Base-by-base conservation (phyloP, 2,797 vertebrate species). In the Tokudaia tokunoshimensis region DNA sequence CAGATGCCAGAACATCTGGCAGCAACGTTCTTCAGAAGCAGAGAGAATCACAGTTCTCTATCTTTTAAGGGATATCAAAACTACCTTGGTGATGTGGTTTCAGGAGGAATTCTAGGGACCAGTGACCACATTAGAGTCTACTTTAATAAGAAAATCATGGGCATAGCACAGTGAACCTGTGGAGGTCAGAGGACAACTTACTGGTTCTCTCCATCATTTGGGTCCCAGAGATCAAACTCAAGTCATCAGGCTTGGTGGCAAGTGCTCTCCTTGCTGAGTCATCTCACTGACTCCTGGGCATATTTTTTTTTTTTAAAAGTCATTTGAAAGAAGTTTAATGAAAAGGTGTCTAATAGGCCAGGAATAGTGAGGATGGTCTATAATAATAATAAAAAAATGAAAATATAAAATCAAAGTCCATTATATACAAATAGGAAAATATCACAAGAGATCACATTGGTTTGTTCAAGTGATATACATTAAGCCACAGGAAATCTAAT, bases 251-350 rank as follows among this genome's bases (percentile, higher is more conserved):
- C 11, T 52, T 37, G 22, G 47, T 72, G 34, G 34, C 22, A 87
- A 37, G n/a, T 29, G 29, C 67, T 13, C 8, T 74, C 17, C 13
- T n/a, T 72, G 50, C 85, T 41, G 37, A 29, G 67, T 55, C n/a
- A 26, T 74, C 24, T 26, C 22, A 11, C 14, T 55, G n/a, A 1
- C 10, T 19, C 41, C 6, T 24, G 47, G 12, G 34, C 20, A 24
- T 10, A 15, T 47, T 20, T 80, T 79, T 52, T 14, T 15, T 13
- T 61, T 61, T 61, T 61, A 3, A 85, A 91, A 92, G 50, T n/a
- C 72, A 37, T 74, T 91, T 94, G 84, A 55, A 94, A 80, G 63
- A 88, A 75, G 5, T 22, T 78, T 86, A 59, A 74, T 87, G 76
- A 81, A 65, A 63, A 91, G 52, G 37, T 80, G 79, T 89, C 83